A percentile compares a stretch with the other conserved stretches of the same genome.
Evolutionary conservation across 1,140 invertebrate genomes (phyloP).

Genomic region (Oncopodura yosiiana): DNA sequence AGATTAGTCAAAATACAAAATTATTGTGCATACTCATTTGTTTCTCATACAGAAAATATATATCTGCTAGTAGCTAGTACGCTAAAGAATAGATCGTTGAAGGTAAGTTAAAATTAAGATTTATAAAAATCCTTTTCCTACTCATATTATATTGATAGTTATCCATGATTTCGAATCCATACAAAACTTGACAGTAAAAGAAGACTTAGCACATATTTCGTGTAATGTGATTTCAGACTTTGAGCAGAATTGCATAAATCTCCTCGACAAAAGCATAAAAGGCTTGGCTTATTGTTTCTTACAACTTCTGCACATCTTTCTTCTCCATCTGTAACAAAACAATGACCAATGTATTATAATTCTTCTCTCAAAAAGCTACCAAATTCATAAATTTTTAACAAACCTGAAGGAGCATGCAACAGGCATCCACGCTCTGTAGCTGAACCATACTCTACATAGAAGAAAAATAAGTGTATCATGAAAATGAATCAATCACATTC

Average conservation of each 20-base stretch:
- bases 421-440: slow-evolving; percentile 79
- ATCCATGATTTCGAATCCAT: no score
- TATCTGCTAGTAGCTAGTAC: no score
- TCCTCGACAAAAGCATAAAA: slow-evolving; percentile 87
- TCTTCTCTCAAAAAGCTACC: not conserved
- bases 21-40: no score
- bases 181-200: no score
- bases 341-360: not conserved
- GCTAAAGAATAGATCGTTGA: no score
- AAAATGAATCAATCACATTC: not conserved
- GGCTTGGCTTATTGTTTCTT: slow-evolving; percentile 60
- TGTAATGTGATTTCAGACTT: no score
- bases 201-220: no score
- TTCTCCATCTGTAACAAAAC: slow-evolving; percentile 56
- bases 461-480: slow-evolving; percentile 15
- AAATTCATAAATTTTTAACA: not conserved
- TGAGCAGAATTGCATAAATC: slow-evolving; percentile 65
- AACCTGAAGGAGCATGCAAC: slow-evolving; percentile 63
- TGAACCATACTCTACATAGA: slow-evolving; percentile 65
- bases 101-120: no score
- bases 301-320: slow-evolving; percentile 76
- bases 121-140: no score
- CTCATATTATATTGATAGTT: no score
- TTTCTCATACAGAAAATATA: no score
- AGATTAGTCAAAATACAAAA: no score